These are phyloP conservation scores for Hypocryptadius cinnamomeus DNA, from an alignment of 2,113 vertebrate genomes.

Conservation along the genomic window DNA sequence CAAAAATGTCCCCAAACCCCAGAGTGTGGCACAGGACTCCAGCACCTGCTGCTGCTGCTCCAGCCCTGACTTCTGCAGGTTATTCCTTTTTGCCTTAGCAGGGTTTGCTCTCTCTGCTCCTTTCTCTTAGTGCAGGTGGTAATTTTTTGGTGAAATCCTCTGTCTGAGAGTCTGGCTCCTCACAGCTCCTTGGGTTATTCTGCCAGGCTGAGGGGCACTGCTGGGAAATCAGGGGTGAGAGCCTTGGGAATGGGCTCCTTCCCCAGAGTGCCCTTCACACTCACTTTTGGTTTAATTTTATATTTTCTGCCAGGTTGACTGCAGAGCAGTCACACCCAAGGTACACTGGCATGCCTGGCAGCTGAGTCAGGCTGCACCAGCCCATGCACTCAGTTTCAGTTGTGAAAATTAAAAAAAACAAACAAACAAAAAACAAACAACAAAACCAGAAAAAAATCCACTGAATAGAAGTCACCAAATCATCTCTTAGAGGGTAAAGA, in stretches of 20 bases:
- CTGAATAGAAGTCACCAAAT: not conserved
- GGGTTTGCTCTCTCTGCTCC: not conserved
- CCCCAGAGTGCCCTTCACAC: not conserved
- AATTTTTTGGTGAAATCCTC: not conserved
- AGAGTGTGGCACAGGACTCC: not conserved
- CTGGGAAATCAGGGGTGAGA: not conserved
- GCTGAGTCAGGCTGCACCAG: slow-evolving; percentile 43
- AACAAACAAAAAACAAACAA: not conserved
- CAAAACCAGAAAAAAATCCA: too few relatives aligned
- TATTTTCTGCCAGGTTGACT: not conserved
- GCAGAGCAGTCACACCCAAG: slow-evolving; percentile 9
- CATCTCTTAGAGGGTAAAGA: not conserved
- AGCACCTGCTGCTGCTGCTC: not conserved
- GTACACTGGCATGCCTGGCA: not conserved
- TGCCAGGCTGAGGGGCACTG: not conserved
- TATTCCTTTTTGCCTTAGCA: accelerated
- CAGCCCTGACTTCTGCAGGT: not conserved
- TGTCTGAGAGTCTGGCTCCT: not conserved
- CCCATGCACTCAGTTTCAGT: slow-evolving; percentile 6
- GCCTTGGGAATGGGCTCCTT: accelerated
- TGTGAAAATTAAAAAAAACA: not conserved
- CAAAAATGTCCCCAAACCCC: not conserved
- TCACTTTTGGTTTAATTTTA: not conserved
- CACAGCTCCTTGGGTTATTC: accelerated
- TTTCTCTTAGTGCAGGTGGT: not conserved